These are phyloP conservation scores for Peribatodes rhomboidaria DNA, from an alignment of 2,888 invertebrate genomes.

Conservation along the genomic window DNA sequence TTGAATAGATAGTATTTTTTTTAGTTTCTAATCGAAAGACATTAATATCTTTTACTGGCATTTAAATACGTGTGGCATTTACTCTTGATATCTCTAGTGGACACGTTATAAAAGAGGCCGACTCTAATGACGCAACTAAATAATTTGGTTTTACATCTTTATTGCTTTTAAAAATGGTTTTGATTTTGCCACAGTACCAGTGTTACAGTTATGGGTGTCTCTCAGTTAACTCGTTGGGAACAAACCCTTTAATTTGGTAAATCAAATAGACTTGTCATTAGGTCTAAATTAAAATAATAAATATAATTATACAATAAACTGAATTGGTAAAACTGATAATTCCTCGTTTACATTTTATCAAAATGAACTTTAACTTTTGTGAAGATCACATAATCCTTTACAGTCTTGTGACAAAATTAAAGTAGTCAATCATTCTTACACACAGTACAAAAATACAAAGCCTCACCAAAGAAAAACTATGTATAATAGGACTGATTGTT, in stretches of 20 bases:
- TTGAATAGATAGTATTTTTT: conserved; percentile 64
- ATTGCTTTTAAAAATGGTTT: conserved; percentile 28
- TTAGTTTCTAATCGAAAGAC: conserved; percentile 63
- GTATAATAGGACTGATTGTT: too few species aligned
- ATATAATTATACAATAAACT: not conserved
- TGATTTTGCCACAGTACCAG: conserved; percentile 12
- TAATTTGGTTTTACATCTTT: conserved; percentile 33
- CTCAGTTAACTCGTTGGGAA: too few species aligned
- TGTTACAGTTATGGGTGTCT: too few species aligned
- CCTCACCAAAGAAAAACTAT: not conserved
- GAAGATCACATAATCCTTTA: conserved; percentile 68
- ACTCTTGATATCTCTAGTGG: conserved; percentile 55
- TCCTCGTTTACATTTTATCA: too few species aligned
- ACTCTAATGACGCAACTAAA: conserved; percentile 54
- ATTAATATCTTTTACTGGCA: conserved; percentile 66
- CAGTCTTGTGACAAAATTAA: conserved; percentile 77
- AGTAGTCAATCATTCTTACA: conserved; percentile 68
- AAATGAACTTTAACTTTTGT: too few species aligned
- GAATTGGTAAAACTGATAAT: too few species aligned
- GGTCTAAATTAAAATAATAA: not conserved
- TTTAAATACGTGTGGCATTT: conserved; percentile 67
- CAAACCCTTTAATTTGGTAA: too few species aligned
- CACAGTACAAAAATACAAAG: conserved; percentile 42
- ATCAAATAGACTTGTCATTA: not conserved
- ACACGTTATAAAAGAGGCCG: conserved; percentile 56